These are phyloP conservation scores for Lysandra coridon DNA, from an alignment of 2,888 invertebrate genomes.

Conservation along the genomic window DNA sequence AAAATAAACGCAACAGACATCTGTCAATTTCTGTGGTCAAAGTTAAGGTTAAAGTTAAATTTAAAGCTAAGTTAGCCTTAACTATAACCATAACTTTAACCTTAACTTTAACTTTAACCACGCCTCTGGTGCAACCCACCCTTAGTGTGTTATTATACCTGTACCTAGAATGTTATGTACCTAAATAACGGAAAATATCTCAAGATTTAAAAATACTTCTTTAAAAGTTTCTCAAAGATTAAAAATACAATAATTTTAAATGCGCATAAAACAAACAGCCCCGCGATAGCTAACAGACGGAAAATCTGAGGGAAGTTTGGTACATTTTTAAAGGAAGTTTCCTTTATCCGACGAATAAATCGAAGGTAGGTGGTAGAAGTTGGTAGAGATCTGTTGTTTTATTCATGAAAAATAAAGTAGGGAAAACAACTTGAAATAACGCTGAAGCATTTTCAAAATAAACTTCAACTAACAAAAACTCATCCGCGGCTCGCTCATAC, in stretches of 20 bases:
- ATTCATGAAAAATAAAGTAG: constrained; percentile 76
- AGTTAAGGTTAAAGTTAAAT: too few relatives aligned
- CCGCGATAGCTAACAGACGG: constrained; percentile 71
- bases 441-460: constrained; percentile 47
- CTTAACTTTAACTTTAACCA: too few relatives aligned
- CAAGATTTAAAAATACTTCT: neutral
- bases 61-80: too few relatives aligned
- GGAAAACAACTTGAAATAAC: constrained; percentile 63
- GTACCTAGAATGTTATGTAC: neutral
- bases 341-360: constrained; percentile 78
- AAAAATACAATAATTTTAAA: constrained; percentile 62
- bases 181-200: neutral
- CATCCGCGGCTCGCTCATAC: neutral
- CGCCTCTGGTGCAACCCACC: too few relatives aligned
- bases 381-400: constrained; percentile 78
- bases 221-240: constrained; percentile 43
- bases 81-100: too few relatives aligned
- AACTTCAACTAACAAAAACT: constrained; percentile 48
- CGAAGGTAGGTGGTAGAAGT: constrained; percentile 77
- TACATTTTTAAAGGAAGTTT: constrained; percentile 78
- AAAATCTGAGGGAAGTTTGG: constrained; percentile 76
- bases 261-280: constrained; percentile 69
- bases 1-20: too few relatives aligned
- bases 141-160: too few relatives aligned
- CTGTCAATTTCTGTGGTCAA: too few relatives aligned